Evolutionary conservation across 2,113 vertebrate genomes (phyloP).

Genomic region (Panthera uncia): DNA sequence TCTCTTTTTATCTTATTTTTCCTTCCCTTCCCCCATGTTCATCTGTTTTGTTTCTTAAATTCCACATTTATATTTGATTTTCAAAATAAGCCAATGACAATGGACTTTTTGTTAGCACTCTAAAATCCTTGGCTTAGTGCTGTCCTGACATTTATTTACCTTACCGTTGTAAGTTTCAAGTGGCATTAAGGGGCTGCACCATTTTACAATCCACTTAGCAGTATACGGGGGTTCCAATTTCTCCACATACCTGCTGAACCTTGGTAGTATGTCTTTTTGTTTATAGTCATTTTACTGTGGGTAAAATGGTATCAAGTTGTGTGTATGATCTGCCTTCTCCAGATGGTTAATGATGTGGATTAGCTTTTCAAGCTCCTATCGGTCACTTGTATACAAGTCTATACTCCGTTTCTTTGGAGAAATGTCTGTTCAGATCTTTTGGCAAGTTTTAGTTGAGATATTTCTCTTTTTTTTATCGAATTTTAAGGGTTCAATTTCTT

Average conservation of each 20-base stretch:
- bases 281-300: background rate
- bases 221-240: background rate
- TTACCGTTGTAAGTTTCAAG: background rate
- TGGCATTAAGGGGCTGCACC: background rate
- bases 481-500: background rate
- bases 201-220: background rate
- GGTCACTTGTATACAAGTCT: background rate
- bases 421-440: background rate
- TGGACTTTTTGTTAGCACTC: background rate
- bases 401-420: background rate
- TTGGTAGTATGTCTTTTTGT: background rate
- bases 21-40: too few relatives aligned
- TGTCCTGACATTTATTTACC: background rate
- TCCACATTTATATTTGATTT: background rate
- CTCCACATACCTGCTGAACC: background rate
- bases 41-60: too few relatives aligned
- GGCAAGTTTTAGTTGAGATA: background rate
- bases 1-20: too few relatives aligned
- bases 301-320: background rate
- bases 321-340: background rate
- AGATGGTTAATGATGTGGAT: background rate
- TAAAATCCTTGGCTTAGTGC: background rate
- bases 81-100: background rate
- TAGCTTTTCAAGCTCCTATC: background rate
- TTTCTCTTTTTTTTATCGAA: background rate